Base-by-base conservation (phyloP, 2,888 invertebrate genomes). In the Campoletis raptor region DNA sequence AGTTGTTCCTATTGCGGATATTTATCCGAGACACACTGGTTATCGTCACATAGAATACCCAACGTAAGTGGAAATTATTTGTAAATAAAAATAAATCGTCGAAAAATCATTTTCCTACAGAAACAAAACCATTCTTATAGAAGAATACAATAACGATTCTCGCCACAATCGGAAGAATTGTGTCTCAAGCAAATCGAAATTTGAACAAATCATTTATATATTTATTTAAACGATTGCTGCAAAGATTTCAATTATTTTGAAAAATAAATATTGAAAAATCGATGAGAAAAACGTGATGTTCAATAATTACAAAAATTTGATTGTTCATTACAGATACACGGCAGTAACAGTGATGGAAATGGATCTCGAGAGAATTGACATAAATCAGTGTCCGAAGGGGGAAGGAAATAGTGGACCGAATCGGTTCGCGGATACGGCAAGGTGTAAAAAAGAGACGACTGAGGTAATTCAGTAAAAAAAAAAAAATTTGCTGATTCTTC, bases 351-450 rank as follows among this genome's bases (percentile, higher is more conserved):
- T 99, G 0, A 96, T 99, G 94, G 99, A 99, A 96, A 97, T 99
- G 96, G 99, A 99, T 93, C 98, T 98, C 94, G 98, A 99, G 90
- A 96, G 99, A 92, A 97, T 99, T 94, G 99, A 99, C 93, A 98
- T 99, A 94, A 99, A 99, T 95, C 99, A 99, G 92, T 99, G 99
- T 95, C 99, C 99, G 0, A 95, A 95, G 87, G 98, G 98, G 82
- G 95, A 96, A 90, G 99, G 99, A 69, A 99, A 99, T 93, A 97
- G 96, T 89, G 96, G 97, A 48, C 98, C 98, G 0, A 99, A 99
- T 95, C 95, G 96, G 92, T 99, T 99, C 95, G 97, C 97, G 2
- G 97, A 97, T 88, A 99, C 99, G 0, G 97, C 98, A 0, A 95
- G 98, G 85, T 99, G 99, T 95, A 98, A 98, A 95, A 96, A 96